Base-by-base conservation (phyloP, 37 sponge, comb jelly and placozoan genomes). In the Oopsacas minuta region DNA sequence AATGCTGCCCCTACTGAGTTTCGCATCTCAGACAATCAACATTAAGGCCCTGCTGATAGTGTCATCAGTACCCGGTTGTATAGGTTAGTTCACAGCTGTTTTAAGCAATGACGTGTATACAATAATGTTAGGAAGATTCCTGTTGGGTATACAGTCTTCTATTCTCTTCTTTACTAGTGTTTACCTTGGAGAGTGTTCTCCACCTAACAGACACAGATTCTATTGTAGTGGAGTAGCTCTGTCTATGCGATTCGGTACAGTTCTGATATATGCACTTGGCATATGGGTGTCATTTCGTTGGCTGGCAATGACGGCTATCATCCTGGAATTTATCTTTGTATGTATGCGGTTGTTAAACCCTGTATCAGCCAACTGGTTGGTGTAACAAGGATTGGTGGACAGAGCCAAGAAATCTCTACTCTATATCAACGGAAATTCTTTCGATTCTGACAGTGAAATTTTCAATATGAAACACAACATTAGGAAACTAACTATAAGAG, bases 231-330 rank as follows among this genome's bases (percentile, higher is more conserved):
- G 75, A 7, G 30, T 61, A 3, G 7, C 17, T 12, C 75, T 61
- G 22, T 3, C 75, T 10, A 61, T 61, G 7, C 20, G 75, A n/a
- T 61, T n/a, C 28, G 75, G 17, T 25, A 5, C 28, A n/a, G 75
- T 61, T 61, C 22, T 61, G 28, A 61, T 61, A 32, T 61, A 61
- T 12, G 7, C 28, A 3, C 22, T 61, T n/a, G 75, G 75, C 28
- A 61, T 61, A 32, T 61, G 75, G 75, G 75, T 12, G 7, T 61
- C 75, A 34, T 61, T 61, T 61, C 75, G 75, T 32, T 61, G 75
- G 75, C 28, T 61, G 30, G 75, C 75, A 61, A 34, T 61, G 75
- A 61, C 22, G 1, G 75, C 75, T 10, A 61, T 61, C 75, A 3
- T 61, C 28, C 7, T 61, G 28, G 75, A 61, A 61, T 25, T 61